A percentile compares a stretch with the other conserved stretches of the same genome.
These are phyloP conservation scores for Nebria ingens DNA, from an alignment of 1,140 invertebrate genomes.

Conservation along the genomic window DNA sequence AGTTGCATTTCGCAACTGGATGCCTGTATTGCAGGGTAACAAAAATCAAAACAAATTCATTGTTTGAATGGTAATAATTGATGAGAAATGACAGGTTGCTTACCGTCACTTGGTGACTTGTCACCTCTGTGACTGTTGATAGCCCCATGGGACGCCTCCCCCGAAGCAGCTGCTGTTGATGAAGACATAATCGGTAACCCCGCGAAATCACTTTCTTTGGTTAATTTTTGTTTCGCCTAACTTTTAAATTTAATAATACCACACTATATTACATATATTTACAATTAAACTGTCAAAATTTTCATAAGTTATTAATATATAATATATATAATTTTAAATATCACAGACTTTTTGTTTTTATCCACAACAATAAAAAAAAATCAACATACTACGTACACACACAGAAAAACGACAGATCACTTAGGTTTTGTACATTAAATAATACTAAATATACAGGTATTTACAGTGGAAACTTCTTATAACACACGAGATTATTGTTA, in stretches of 20 bases:
- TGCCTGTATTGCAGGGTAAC: too few species aligned
- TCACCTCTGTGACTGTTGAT: background rate
- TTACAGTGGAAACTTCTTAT: background rate
- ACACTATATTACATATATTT: constrained; percentile 6
- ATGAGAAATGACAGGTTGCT: background rate
- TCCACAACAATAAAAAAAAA: constrained; percentile 5
- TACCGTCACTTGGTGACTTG: background rate
- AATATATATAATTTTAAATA: background rate
- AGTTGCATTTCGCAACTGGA: too few species aligned
- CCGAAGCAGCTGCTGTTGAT: background rate
- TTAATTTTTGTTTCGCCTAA: background rate
- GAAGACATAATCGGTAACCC: background rate
- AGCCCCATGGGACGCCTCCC: background rate
- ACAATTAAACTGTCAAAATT: background rate
- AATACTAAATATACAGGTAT: constrained; percentile 7
- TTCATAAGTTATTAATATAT: too few species aligned
- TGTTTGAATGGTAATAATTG: too few species aligned
- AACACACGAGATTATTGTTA: background rate
- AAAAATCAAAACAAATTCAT: too few species aligned
- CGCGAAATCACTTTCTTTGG: constrained; percentile 1
- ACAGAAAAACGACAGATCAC: background rate
- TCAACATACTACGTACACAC: background rate
- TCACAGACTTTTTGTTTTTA: constrained; percentile 6
- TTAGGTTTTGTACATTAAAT: constrained; percentile 2
- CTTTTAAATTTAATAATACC: background rate